These are phyloP conservation scores for Cataglyphis hispanica DNA, from an alignment of 1,140 invertebrate genomes.

Conservation along the genomic window DNA sequence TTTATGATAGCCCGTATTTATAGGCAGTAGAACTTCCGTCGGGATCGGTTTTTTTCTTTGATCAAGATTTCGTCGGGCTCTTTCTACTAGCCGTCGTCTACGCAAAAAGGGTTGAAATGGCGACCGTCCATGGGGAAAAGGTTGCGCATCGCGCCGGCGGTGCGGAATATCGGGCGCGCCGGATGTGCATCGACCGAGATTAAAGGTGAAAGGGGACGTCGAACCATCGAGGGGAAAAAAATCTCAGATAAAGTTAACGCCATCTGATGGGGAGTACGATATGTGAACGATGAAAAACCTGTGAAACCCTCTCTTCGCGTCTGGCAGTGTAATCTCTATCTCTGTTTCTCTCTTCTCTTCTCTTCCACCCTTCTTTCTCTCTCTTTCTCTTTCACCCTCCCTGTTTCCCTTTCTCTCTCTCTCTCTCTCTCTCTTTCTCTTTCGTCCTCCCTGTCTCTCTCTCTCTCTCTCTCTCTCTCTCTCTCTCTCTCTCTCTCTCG, in stretches of 20 bases:
- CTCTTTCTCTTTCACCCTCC: too few species aligned
- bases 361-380: too few species aligned
- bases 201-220: constrained; percentile 61
- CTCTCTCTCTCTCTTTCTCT: not conserved
- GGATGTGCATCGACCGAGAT: constrained; percentile 63
- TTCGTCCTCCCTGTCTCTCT: too few species aligned
- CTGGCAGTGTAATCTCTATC: constrained; percentile 30
- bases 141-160: constrained; percentile 51
- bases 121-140: constrained; percentile 57
- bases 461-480: not conserved
- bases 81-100: constrained; percentile 52
- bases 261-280: constrained; percentile 39
- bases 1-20: constrained; percentile 30
- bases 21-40: constrained; percentile 17
- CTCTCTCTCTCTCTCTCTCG: not conserved
- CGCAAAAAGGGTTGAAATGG: constrained; percentile 59
- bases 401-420: not conserved
- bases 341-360: too few species aligned
- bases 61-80: constrained; percentile 56
- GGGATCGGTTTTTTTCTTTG: constrained; percentile 51
- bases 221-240: constrained; percentile 45
- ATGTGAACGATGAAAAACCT: constrained; percentile 60
- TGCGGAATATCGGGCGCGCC: constrained; percentile 56
- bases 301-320: constrained; percentile 58
- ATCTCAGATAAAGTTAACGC: constrained; percentile 61